Conservation (phyloP, 1,140 invertebrate species). For the Thaumatotibia leucotreta region DNA sequence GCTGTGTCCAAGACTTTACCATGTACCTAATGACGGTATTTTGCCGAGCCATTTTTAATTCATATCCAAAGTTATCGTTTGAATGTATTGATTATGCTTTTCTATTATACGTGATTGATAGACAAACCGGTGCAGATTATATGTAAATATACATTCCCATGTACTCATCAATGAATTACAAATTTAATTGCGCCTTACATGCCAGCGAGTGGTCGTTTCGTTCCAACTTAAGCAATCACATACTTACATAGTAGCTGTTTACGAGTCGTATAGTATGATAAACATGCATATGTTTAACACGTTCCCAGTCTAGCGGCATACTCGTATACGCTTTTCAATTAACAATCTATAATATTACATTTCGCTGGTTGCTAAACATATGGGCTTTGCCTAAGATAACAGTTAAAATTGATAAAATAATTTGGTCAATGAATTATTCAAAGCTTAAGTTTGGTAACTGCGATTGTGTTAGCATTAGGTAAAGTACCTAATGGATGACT, state of each 20-base stretch:
- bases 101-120: neutral
- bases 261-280: neutral
- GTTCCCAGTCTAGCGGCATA: neutral
- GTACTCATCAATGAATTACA: slow-evolving; percentile 7
- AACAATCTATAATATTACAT: no score
- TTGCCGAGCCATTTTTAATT: slow-evolving; percentile 11
- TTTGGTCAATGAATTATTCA: no score
- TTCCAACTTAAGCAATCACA: neutral
- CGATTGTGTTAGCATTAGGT: neutral
- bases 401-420: no score
- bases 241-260: neutral
- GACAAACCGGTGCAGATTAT: neutral
- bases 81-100: neutral
- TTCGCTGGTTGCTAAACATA: no score
- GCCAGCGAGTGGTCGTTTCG: neutral
- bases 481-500: slow-evolving; percentile 19
- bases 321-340: neutral
- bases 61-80: slow-evolving; percentile 3
- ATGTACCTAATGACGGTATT: neutral
- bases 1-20: slow-evolving; percentile 42
- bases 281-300: neutral
- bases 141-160: neutral
- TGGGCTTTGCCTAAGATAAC: no score
- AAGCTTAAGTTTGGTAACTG: neutral
- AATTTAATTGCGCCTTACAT: neutral